Evolutionary conservation across 2,113 vertebrate genomes (phyloP).

Genomic region (Cyanistes caeruleus): DNA sequence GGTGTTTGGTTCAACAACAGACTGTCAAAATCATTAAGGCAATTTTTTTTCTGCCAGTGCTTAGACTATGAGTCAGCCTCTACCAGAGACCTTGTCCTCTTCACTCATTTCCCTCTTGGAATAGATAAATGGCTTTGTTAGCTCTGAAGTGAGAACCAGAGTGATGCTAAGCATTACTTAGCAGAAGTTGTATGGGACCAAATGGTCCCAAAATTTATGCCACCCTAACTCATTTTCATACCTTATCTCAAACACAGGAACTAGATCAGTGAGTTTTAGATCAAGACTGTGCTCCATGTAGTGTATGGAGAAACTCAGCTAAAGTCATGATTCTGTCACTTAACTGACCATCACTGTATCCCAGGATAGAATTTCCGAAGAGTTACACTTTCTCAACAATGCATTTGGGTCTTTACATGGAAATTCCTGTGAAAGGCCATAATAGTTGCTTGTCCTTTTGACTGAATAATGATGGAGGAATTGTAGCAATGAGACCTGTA

Average conservation of each 20-base stretch:
- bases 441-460: background rate
- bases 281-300: fast-evolving
- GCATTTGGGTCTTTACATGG: background rate
- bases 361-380: background rate
- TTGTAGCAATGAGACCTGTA: background rate
- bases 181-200: background rate
- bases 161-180: background rate
- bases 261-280: background rate
- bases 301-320: background rate
- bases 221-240: background rate
- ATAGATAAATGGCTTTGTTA: background rate
- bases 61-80: background rate
- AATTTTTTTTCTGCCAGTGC: background rate
- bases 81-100: background rate
- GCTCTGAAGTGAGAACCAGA: background rate
- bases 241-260: background rate
- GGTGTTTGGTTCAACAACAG: background rate
- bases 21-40: background rate
- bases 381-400: background rate
- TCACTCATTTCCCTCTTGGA: background rate
- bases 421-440: background rate
- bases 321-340: background rate
- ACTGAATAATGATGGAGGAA: background rate
- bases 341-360: background rate
- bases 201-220: background rate